A percentile compares a stretch with the other conserved stretches of the same genome.
These are phyloP conservation scores for Metaphire vulgaris DNA, from an alignment of 1,140 invertebrate genomes.

Conservation along the genomic window DNA sequence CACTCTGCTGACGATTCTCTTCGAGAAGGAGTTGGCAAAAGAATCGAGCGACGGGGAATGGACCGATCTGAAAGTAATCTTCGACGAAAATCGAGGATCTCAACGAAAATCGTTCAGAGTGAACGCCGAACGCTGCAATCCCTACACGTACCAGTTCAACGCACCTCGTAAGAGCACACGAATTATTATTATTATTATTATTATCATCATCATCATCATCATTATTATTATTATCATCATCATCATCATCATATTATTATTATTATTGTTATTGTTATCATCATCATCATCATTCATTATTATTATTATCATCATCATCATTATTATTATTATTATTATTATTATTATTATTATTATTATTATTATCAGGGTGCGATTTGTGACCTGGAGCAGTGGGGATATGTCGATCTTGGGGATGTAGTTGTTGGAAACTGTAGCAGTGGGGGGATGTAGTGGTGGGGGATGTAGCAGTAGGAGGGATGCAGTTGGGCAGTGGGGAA, in stretches of 20 bases:
- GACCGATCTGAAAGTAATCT: background rate
- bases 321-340: background rate
- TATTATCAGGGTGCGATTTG: too few relatives aligned
- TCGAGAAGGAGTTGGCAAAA: background rate
- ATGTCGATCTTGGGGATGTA: too few relatives aligned
- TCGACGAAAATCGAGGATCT: background rate
- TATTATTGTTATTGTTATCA: background rate
- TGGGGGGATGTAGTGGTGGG: too few relatives aligned
- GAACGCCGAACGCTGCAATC: background rate
- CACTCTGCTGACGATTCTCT: background rate
- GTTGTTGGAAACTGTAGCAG: too few relatives aligned
- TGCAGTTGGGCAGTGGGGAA: too few relatives aligned
- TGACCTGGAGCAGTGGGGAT: too few relatives aligned
- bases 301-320: background rate
- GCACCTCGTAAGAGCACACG: background rate
- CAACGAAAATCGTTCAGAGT: background rate
- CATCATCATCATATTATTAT: background rate
- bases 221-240: background rate
- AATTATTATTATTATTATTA: background rate
- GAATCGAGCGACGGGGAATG: background rate
- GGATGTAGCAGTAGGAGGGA: too few relatives aligned
- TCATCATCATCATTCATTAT: background rate
- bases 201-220: background rate
- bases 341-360: background rate
- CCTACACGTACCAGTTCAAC: background rate